phyloP scores from a whole-genome alignment of 1,140 invertebrate species.

The Ephestia elutella region DNA sequence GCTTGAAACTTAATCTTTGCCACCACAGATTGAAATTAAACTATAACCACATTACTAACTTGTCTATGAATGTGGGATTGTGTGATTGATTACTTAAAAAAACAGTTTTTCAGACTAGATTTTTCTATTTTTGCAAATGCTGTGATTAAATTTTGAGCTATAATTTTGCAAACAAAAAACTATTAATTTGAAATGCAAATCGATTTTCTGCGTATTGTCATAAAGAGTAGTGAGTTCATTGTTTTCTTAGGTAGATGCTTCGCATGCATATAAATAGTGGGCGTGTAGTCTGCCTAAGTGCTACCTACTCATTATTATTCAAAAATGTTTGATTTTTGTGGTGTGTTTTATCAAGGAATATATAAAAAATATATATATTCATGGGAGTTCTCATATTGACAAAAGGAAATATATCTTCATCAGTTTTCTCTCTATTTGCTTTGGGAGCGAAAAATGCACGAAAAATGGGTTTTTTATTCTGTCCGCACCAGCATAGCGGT shows the following conservation, averaged over 20 bases:
- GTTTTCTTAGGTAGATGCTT: conserved; percentile 22
- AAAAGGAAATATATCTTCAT: conserved; percentile 6
- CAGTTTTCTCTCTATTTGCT: background rate
- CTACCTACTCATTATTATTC: too few relatives aligned
- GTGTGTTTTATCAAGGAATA: background rate
- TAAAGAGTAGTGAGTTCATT: conserved; percentile 19
- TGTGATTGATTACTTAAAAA: conserved; percentile 36
- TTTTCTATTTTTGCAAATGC: background rate
- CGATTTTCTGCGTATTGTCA: conserved; percentile 15
- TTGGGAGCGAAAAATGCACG: conserved; percentile 18
- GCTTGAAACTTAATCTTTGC: background rate
- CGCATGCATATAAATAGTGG: conserved; percentile 26
- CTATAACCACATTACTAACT: background rate
- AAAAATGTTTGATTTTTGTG: background rate
- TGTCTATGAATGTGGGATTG: conserved; percentile 51
- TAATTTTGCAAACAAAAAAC: background rate
- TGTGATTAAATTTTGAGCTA: conserved; percentile 26
- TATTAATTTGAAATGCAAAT: conserved; percentile 38
- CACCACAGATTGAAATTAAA: background rate
- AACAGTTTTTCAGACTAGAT: conserved; percentile 28
- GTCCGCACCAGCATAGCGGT: conserved; percentile 24
- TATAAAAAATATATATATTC: background rate
- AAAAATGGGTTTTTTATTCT: conserved; percentile 14
- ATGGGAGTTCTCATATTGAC: conserved; percentile 4
- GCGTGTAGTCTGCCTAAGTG: conserved; percentile 18